Base-by-base conservation (phyloP, 2,888 invertebrate genomes). In the Zele albiditarsus region DNA sequence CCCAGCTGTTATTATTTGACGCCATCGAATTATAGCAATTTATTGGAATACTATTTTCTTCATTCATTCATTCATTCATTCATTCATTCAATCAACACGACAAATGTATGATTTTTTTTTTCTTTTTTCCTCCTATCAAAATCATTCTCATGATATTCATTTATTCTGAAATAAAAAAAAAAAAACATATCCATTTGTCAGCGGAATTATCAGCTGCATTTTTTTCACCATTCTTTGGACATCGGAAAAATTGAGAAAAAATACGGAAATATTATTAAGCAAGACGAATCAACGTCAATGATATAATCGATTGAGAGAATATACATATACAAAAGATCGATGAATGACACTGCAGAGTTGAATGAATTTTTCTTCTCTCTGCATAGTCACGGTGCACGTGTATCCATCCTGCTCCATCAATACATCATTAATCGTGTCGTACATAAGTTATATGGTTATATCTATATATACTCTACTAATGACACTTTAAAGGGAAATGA, bases 361-460 rank as follows among this genome's bases (percentile, higher is more conserved):
- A 5, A 60, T 28, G 0, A 60, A 25, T 60, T 27, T 27, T 27
- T 20, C 14, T 63, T 63, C 20, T 71, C 60, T 4, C n/a, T 49
- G 38, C 20, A 28, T 28, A 33, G 62, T 42, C 60, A 53, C n/a
- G 28, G 8, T 70, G 72, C 74, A 76, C 76, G 71, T 76, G 78
- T 62, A 63, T 31, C 20, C 14, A 66, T 58, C 27, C 65, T 20
- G 67, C 65, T 66, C 72, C 74, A 77, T 81, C 82, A 78, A 80
- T 81, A 78, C 80, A 80, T 86, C 84, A 85, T 86, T 84, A 85
- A 86, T 85, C 83, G 81, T 81, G 77, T 70, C 70, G 78, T 74
- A 75, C 77, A 79, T 65, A 57, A 74, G 75, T 69, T 53, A 20
- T n/a, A 20, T 53, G 20, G n/a, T 20, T 53, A 20, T 20, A 38